A percentile compares a stretch with the other conserved stretches of the same genome.
These are phyloP conservation scores for Drosophila histrio DNA, from an alignment of 2,888 invertebrate species.

Conservation along the genomic window DNA sequence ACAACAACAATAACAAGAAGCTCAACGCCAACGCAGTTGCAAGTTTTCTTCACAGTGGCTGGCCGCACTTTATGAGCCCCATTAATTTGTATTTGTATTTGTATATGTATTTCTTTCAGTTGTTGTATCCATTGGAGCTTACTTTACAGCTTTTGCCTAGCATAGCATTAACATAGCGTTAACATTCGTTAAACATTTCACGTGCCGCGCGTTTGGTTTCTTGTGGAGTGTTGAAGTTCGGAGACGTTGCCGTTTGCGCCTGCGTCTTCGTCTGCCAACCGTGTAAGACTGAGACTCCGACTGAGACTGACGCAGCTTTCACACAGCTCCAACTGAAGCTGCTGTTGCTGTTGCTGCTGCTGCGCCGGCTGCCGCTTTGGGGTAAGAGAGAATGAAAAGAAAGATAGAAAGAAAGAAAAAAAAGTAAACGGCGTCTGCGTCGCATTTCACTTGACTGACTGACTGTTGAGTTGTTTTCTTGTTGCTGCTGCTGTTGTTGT, in stretches of 20 bases:
- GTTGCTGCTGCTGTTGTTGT: slow-evolving; percentile 9
- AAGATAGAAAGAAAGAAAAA: slow-evolving; percentile 44
- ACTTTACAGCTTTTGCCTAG: slow-evolving; percentile 61
- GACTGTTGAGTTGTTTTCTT: slow-evolving; percentile 34
- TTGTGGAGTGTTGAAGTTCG: not conserved
- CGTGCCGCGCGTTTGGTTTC: slow-evolving; percentile 48
- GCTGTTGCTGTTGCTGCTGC: slow-evolving; percentile 28
- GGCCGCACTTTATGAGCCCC: slow-evolving; percentile 64
- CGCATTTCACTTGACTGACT: slow-evolving; percentile 68
- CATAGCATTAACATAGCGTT: slow-evolving; percentile 61
- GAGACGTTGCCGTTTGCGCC: slow-evolving; percentile 49
- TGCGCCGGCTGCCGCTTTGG: slow-evolving; percentile 35
- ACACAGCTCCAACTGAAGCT: slow-evolving; percentile 65
- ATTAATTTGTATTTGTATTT: slow-evolving; percentile 58
- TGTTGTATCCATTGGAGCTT: slow-evolving; percentile 39
- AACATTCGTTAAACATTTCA: slow-evolving; percentile 70
- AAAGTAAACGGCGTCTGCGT: slow-evolving; percentile 72
- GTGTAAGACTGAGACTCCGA: slow-evolving; percentile 51
- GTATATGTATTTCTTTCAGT: slow-evolving; percentile 13
- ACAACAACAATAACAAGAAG: slow-evolving; percentile 20
- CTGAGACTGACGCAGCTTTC: slow-evolving; percentile 64
- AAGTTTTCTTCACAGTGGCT: slow-evolving; percentile 68
- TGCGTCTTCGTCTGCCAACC: slow-evolving; percentile 58
- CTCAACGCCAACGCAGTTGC: slow-evolving; percentile 60
- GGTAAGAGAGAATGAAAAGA: slow-evolving; percentile 1